Percentiles rank a stretch among this genome's conserved stretches.
Evolutionary conservation across 2,113 vertebrate species (phyloP).

Genomic region (Empidonax alnorum): DNA sequence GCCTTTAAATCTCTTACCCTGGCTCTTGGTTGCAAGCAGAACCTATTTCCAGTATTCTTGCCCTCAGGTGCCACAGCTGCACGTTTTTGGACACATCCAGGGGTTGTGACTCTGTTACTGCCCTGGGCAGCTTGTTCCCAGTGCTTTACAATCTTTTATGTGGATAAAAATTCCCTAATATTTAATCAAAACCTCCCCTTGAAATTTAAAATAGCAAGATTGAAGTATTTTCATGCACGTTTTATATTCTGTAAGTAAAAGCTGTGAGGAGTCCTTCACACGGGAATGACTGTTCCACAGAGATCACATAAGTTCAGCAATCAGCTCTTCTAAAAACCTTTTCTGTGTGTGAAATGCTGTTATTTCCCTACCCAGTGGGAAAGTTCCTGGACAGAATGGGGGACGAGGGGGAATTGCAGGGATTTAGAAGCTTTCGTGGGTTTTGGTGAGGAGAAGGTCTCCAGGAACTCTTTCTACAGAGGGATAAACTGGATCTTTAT

Average conservation of each 20-base stretch:
- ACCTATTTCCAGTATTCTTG: not conserved
- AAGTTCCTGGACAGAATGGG: not conserved
- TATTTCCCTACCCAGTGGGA: not conserved
- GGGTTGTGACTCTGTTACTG: not conserved
- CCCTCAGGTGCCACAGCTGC: not conserved
- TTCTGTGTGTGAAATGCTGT: not conserved
- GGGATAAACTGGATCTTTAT: not conserved
- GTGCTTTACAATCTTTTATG: not conserved
- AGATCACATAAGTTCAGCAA: not conserved
- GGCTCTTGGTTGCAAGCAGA: not conserved
- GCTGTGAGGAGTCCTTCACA: fast-evolving
- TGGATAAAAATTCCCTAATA: no score
- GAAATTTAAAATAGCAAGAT: not conserved
- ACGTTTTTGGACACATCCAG: not conserved
- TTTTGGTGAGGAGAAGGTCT: not conserved
- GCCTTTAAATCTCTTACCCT: not conserved
- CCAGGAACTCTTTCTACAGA: not conserved
- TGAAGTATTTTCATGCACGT: not conserved
- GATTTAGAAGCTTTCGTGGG: not conserved
- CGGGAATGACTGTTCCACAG: not conserved
- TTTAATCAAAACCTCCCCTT: not conserved
- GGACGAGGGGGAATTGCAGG: not conserved
- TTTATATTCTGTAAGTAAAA: not conserved
- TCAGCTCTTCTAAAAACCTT: not conserved
- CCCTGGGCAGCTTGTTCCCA: not conserved